Evolutionary conservation across 30 jellyfish, hydroid and myxozoan genomes (phyloP).

Genomic region (Calvadosia cruxmelitensis): DNA sequence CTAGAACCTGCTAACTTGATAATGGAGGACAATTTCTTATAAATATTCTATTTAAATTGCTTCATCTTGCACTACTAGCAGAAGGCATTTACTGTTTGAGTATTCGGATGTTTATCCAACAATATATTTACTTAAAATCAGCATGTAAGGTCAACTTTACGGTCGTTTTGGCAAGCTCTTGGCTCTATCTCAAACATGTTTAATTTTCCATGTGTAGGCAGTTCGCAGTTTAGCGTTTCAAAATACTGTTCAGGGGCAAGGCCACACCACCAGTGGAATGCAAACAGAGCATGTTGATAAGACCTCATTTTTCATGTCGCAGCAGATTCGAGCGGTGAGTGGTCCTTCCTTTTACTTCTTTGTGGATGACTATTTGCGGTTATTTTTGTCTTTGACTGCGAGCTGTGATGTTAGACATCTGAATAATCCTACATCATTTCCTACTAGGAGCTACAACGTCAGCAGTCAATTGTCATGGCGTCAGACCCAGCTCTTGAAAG

Average conservation of each 20-base stretch:
- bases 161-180: too few relatives aligned
- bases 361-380: not conserved
- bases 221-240: not conserved
- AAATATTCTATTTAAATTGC: too few relatives aligned
- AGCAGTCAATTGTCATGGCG: not conserved
- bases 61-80: too few relatives aligned
- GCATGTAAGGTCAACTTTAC: too few relatives aligned
- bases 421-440: not conserved
- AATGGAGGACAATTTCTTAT: too few relatives aligned
- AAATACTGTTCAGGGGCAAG: not conserved
- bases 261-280: not conserved
- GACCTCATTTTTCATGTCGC: constrained; percentile 62
- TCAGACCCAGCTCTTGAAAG: not conserved
- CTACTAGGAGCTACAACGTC: not conserved
- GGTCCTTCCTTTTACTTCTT: not conserved
- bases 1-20: too few relatives aligned
- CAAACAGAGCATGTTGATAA: constrained; percentile 15
- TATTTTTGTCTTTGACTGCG: not conserved
- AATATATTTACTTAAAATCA: too few relatives aligned
- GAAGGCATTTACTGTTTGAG: too few relatives aligned
- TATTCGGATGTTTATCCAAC: too few relatives aligned
- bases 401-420: not conserved
- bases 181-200: too few relatives aligned
- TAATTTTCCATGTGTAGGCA: too few relatives aligned
- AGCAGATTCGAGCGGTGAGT: constrained; percentile 32